Evolutionary conservation across 2,113 vertebrate genomes (phyloP), one percentile per base, ranked within the genome.

Genomic region (Siniperca chuatsi): DNA sequence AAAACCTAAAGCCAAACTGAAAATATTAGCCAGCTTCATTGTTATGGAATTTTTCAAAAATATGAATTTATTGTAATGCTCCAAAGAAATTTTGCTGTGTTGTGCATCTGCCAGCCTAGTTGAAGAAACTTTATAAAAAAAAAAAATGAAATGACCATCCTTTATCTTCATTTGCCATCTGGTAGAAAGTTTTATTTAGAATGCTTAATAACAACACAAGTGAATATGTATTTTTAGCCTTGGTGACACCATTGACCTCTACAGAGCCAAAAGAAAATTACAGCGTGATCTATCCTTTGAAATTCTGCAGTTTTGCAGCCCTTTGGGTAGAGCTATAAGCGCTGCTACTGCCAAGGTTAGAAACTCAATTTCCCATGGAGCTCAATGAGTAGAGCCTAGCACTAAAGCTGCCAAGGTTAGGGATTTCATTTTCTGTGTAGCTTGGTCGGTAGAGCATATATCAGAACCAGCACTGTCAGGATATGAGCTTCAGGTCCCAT

Each of bases 321-420:
- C 79, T 88, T 52, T 76, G 84, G 75, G 81, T 61, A 21, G 60
- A 86, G 69, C 78, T 77, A 74, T 83, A 73, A 89, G 81, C 4
- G 33, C 70, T 18, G 71, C 72, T 67, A 20, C 87, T 71, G 69
- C 70, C 70, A 76, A 75, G 78, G 85, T 84, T 85, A 82, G 79
- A 88, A 91, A 93, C 92, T 89, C 90, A 85, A 93, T 93, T 93
- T 92, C 89, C 90, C 82, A 90, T 87, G 82, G 90, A 85, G 91
- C 90, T 92, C 83, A 83, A 78, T 78, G 87, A 86, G 84, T 60
- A 78, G 87, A 88, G 85, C 75, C 85, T 44, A 6, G 81, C 90
- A 81, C 82, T 92, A 91, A 90, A 91, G 91, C 89, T 90, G 91
- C 85, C 87, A 84, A 81, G 87, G 82, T 84, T 82, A 44, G 83